phyloP scores from a whole-genome alignment of 2,113 vertebrate species.

The Procavia capensis region DNA sequence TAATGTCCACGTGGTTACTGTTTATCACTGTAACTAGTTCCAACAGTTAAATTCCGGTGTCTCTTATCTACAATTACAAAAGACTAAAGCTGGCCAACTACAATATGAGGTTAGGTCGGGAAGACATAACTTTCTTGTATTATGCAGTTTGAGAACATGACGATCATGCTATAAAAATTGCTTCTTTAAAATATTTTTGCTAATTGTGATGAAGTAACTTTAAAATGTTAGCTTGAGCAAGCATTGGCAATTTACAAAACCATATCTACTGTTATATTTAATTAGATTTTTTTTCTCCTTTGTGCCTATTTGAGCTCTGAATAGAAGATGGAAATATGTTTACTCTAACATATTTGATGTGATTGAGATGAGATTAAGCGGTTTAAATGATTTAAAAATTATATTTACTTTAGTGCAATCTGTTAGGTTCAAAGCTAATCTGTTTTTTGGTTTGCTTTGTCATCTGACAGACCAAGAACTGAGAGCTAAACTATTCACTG shows the following conservation, averaged over 20 bases:
- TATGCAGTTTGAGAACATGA: constrained; percentile 64
- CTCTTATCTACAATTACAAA: constrained; percentile 74
- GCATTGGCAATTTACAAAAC: constrained; percentile 61
- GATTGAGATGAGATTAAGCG: constrained; percentile 87
- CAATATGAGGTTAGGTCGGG: constrained; percentile 48
- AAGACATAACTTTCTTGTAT: constrained; percentile 61
- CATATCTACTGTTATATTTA: constrained; percentile 78
- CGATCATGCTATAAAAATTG: constrained; percentile 4
- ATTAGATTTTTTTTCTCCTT: constrained; percentile 72
- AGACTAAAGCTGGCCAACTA: constrained; percentile 61
- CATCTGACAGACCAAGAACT: constrained; percentile 56
- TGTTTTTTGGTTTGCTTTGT: constrained; percentile 82
- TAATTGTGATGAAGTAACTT: constrained; percentile 61
- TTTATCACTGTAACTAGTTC: constrained; percentile 78
- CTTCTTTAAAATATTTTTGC: constrained; percentile 59
- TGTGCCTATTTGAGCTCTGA: constrained; percentile 83
- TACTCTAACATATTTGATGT: constrained; percentile 84
- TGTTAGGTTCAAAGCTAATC: constrained; percentile 87
- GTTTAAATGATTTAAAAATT: constrained; percentile 90
- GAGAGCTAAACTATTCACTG: constrained; percentile 74
- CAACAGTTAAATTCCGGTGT: constrained; percentile 72
- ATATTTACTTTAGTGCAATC: constrained; percentile 88
- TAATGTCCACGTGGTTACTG: constrained; percentile 84
- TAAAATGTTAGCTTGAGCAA: constrained; percentile 77
- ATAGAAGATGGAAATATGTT: constrained; percentile 81